A percentile compares a stretch with the other conserved stretches of the same genome.
phyloP scores from a whole-genome alignment of 1,140 invertebrate genomes.

The Drosophila quadrilineata region DNA sequence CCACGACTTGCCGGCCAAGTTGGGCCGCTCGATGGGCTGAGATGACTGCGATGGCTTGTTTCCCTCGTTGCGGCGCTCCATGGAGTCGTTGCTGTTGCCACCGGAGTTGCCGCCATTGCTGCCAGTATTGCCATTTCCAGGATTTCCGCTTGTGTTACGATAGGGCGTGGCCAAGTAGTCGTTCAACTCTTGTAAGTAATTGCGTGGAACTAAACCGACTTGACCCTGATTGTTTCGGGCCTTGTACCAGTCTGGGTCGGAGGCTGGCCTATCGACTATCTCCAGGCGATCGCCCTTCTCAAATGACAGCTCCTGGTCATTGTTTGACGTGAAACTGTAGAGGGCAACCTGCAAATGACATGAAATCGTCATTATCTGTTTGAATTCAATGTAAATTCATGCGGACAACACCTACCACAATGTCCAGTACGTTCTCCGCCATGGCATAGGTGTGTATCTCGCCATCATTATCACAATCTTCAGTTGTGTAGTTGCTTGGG shows the following conservation, averaged over 20 bases:
- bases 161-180: conserved; percentile 93
- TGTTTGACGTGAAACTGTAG: conserved; percentile 96
- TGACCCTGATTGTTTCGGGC: conserved; percentile 95
- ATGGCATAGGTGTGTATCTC: conserved; percentile 94
- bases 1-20: conserved; percentile 93
- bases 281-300: conserved; percentile 97
- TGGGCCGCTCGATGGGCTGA: conserved; percentile 84
- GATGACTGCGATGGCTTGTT: conserved; percentile 62
- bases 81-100: conserved; percentile 53
- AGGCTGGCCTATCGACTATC: conserved; percentile 95
- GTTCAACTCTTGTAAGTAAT: conserved; percentile 96
- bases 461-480: conserved; percentile 93
- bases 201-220: conserved; percentile 96
- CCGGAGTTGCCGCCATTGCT: conserved; percentile 78
- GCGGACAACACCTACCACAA: conserved; percentile 86
- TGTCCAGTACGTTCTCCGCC: conserved; percentile 95
- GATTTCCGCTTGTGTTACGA: conserved; percentile 83
- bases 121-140: conserved; percentile 72
- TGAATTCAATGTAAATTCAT: neutral
- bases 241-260: conserved; percentile 99
- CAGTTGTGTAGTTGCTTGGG: conserved; percentile 97
- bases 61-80: conserved; percentile 79
- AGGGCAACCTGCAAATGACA: conserved; percentile 86
- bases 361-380: neutral
- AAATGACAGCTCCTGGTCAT: conserved; percentile 98